Evolutionary conservation across 1,140 invertebrate genomes (phyloP).

Genomic region (Mya arenaria): DNA sequence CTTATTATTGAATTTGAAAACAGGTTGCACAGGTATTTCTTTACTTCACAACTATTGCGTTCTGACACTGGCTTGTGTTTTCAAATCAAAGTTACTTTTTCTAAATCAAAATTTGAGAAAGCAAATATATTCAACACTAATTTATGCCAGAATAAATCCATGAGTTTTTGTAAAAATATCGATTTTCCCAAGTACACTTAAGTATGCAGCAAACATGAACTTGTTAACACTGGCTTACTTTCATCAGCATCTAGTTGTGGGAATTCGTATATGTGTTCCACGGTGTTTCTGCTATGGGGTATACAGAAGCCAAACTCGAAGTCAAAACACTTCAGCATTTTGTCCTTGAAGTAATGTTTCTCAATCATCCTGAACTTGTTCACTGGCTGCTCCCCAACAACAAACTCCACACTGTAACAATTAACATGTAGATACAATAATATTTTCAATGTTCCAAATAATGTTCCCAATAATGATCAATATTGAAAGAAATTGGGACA

Average conservation of each 20-base stretch:
- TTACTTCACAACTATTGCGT: background rate
- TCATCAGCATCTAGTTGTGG: slow-evolving; percentile 92
- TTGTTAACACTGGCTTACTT: no score
- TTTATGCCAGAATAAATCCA: no score
- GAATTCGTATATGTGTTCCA: slow-evolving; percentile 99
- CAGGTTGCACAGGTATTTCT: background rate
- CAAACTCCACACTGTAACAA: slow-evolving; percentile 93
- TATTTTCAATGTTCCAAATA: no score
- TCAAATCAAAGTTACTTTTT: no score
- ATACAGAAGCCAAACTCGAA: slow-evolving; percentile 99
- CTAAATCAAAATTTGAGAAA: no score
- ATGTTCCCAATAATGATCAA: no score
- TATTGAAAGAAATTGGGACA: no score
- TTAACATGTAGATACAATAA: no score
- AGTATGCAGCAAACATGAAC: no score
- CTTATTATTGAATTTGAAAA: background rate
- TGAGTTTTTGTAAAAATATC: no score
- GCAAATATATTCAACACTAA: no score
- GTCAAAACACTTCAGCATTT: slow-evolving; percentile 98
- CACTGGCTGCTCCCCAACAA: slow-evolving; percentile 94
- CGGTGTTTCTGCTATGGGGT: slow-evolving; percentile 97
- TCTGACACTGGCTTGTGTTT: background rate
- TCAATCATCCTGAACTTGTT: slow-evolving; percentile 99
- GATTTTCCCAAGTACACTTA: no score
- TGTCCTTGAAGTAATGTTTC: slow-evolving; percentile 97